Evolutionary conservation across 2,797 vertebrate genomes (phyloP).

Genomic region (Bradypodion pumilum): DNA sequence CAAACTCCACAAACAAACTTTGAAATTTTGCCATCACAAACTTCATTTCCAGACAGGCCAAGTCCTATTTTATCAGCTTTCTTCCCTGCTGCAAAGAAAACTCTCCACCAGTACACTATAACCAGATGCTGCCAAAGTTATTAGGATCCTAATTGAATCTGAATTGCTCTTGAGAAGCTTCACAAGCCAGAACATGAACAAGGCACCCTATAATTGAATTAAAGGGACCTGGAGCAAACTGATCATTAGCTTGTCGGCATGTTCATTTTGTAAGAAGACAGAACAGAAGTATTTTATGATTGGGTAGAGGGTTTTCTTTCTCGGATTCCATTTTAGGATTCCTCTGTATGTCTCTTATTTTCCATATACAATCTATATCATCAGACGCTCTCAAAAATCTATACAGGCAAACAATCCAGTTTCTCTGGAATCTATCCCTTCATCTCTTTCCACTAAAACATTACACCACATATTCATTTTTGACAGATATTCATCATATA

Average conservation of each 20-base stretch:
- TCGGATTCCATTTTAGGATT: constrained; percentile 3
- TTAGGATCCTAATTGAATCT: constrained; percentile 76
- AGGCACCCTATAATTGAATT: constrained; percentile 74
- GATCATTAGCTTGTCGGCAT: constrained; percentile 70
- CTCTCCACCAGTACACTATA: constrained; percentile 51
- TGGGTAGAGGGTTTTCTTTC: neutral
- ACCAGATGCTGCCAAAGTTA: constrained; percentile 61
- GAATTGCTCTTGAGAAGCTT: constrained; percentile 63
- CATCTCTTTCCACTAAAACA: neutral
- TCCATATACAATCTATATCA: neutral
- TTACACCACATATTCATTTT: neutral
- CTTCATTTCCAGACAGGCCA: constrained; percentile 54
- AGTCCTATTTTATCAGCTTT: constrained; percentile 21
- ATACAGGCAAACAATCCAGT: constrained; percentile 23
- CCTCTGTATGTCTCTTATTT: neutral
- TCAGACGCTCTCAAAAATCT: neutral
- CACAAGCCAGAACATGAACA: constrained; percentile 70
- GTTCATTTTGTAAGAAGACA: constrained; percentile 28
- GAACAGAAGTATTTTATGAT: constrained; percentile 54
- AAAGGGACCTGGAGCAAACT: constrained; percentile 67
- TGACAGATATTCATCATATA: neutral
- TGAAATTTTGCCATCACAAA: constrained; percentile 29
- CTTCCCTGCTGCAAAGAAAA: constrained; percentile 47
- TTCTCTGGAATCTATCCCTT: neutral
- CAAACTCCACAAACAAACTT: constrained; percentile 35